Conservation (phyloP, 2,113 vertebrate genomes). For the Herpailurus yagouaroundi region DNA sequence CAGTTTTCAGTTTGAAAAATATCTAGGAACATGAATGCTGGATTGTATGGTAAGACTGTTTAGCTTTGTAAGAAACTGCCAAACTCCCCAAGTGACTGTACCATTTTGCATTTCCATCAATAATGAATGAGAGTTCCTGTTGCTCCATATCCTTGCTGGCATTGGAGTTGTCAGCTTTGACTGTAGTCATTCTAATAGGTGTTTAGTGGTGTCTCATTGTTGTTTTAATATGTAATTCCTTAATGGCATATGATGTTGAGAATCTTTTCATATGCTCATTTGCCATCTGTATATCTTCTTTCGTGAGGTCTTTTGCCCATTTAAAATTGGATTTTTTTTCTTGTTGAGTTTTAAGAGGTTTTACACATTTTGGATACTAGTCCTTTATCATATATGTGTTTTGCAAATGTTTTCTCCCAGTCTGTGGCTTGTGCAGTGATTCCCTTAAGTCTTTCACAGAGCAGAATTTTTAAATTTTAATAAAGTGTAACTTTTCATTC, state of each 20-base stretch:
- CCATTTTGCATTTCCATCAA: not conserved
- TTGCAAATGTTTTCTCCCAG: not conserved
- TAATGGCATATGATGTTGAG: not conserved
- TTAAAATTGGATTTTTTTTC: not conserved
- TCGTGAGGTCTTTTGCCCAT: not conserved
- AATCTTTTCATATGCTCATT: not conserved
- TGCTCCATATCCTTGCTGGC: not conserved
- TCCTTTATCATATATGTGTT: not conserved
- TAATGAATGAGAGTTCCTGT: not conserved
- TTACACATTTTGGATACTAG: not conserved
- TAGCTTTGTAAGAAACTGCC: not conserved
- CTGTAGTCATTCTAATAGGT: not conserved
- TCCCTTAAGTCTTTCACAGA: not conserved
- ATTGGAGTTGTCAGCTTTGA: not conserved
- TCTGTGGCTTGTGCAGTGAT: not conserved
- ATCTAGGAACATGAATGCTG: not conserved
- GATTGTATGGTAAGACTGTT: not conserved
- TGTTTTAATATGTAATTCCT: conserved; percentile 5
- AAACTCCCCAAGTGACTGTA: not conserved
- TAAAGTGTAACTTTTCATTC: not conserved
- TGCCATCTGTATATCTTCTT: not conserved
- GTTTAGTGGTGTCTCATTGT: not conserved
- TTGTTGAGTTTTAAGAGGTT: conserved; percentile 11
- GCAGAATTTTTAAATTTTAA: conserved; percentile 20
- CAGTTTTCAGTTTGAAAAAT: not conserved